phyloP scores from a whole-genome alignment of 2,113 vertebrate species.

The Galbula dea region DNA sequence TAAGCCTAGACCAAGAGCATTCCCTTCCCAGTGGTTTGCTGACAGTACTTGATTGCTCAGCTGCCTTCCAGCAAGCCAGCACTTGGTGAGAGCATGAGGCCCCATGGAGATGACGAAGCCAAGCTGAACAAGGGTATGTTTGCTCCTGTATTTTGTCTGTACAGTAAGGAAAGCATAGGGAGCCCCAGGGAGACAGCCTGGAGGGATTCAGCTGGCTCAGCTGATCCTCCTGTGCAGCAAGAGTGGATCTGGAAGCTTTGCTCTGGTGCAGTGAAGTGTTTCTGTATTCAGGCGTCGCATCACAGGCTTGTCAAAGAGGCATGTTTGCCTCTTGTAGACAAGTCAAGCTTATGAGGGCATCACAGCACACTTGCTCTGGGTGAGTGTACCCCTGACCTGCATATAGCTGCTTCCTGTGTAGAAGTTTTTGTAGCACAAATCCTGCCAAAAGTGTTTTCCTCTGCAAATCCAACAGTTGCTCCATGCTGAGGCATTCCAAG shows the following conservation, averaged over 20 bases:
- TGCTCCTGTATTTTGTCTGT: background rate
- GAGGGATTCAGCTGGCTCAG: background rate
- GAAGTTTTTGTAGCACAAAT: background rate
- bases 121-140: background rate
- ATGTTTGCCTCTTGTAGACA: background rate
- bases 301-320: background rate
- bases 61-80: background rate
- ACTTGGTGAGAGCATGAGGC: fast-evolving
- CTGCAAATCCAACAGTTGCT: background rate
- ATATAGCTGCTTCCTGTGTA: background rate
- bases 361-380: background rate
- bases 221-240: background rate
- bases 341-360: constrained; percentile 6
- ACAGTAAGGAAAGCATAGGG: background rate
- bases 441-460: background rate
- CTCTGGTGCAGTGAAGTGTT: background rate
- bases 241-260: background rate
- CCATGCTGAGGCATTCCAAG: fast-evolving
- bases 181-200: background rate
- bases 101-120: background rate
- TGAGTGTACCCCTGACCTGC: background rate
- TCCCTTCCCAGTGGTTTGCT: background rate
- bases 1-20: background rate
- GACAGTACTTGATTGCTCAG: too few species aligned
- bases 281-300: background rate